Evolutionary conservation across 2,888 invertebrate species (phyloP), one percentile per base, ranked within the genome.

Genomic region (Oegoconia quadripuncta): DNA sequence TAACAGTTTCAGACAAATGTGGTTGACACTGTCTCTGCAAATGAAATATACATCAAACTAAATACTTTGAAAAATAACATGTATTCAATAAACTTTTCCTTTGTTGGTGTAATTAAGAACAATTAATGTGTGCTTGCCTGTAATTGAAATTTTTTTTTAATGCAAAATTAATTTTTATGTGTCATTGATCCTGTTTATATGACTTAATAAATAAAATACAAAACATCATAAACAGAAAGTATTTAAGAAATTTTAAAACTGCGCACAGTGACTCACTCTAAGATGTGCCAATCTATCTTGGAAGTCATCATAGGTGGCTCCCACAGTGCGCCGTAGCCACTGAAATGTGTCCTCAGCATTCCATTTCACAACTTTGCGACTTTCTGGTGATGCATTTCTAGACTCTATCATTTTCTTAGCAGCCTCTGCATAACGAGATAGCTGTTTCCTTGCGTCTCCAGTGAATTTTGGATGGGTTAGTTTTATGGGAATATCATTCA

Each of bases 401-500:
- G 96, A 95, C 78, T 98, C 98, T 55, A 98, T 97, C 88, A 98
- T 96, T 77, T 96, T 95, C 70, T 98, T 98, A 1, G 98, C 98
- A 11, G 98, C 97, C 78, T 98, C 98, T 0, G 98, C 97, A 80
- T 98, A 99, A 37, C 93, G 91, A 2, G 95, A 95, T 15, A 98
- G 83, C 69, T 98, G 98, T 74, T 98, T 97, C 20, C 98, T 90
- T 0, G 98, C 98, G 84, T 98, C 98, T 1, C 95, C 96, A 2
- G 97, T 96, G 67, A 96, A 98, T 78, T 97, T 97, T 6, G 98
- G 97, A 73, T 97, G 93, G n/a, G 95, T 92, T 42, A 98, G 90
- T 79, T 97, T 97, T 43, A 98, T 96, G 7, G 98, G 98, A 69
- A 99, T 97, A 81, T 98, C 98, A 78, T 97, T 96, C 97, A 98